phyloP scores from a whole-genome alignment of 1,140 invertebrate species.

The Pseudoatta argentina region DNA sequence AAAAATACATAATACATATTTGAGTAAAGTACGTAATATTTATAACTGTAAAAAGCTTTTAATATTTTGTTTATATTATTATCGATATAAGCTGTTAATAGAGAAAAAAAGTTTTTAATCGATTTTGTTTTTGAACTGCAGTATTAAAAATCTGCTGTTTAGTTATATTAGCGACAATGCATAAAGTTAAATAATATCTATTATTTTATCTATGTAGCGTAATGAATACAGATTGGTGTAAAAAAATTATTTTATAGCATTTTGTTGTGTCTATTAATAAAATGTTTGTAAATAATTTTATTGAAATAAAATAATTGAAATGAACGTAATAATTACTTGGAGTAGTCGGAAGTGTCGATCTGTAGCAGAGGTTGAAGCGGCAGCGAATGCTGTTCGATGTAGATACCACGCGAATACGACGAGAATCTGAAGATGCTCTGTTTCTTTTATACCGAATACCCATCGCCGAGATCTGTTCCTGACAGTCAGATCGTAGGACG shows the following conservation, averaged over 20 bases:
- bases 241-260: no score
- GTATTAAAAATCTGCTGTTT: no score
- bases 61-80: no score
- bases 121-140: no score
- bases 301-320: constrained; percentile 1
- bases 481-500: constrained; percentile 40
- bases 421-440: constrained; percentile 1
- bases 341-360: neutral
- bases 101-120: no score
- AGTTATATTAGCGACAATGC: no score
- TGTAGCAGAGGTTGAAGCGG: neutral
- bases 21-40: no score
- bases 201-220: no score
- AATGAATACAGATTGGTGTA: no score
- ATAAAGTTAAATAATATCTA: no score
- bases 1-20: neutral
- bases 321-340: constrained; percentile 3
- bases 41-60: no score
- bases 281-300: neutral
- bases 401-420: neutral
- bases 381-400: neutral
- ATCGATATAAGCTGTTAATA: no score
- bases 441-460: constrained; percentile 72
- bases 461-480: constrained; percentile 36
- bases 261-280: neutral